Evolutionary conservation across 2,888 invertebrate genomes (phyloP).

Genomic region (Merodon equestris): DNA sequence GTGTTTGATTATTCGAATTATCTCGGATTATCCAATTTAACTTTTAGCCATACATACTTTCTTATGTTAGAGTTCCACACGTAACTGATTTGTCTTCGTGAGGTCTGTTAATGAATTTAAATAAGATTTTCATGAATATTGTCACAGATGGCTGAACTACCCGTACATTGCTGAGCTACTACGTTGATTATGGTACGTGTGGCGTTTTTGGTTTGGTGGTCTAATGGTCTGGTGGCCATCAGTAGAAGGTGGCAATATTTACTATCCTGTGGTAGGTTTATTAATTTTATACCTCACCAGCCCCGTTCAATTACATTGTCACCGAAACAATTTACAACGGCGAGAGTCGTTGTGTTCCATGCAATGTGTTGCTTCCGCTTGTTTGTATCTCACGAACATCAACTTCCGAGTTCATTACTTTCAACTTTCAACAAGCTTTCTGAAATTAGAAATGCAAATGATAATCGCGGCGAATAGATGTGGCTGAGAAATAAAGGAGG

Average conservation of each 20-base stretch:
- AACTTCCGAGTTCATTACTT: slow-evolving; percentile 63
- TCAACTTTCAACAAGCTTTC: slow-evolving; percentile 52
- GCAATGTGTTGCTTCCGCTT: slow-evolving; percentile 65
- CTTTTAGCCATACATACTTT: slow-evolving; percentile 62
- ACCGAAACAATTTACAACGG: slow-evolving; percentile 47
- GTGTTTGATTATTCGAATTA: slow-evolving; percentile 59
- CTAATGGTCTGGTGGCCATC: no score
- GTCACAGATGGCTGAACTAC: slow-evolving; percentile 35
- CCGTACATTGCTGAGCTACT: slow-evolving; percentile 47
- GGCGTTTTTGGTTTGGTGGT: slow-evolving; percentile 26
- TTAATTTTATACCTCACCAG: slow-evolving; percentile 48
- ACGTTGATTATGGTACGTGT: slow-evolving; percentile 31
- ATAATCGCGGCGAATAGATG: slow-evolving; percentile 43
- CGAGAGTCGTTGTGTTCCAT: slow-evolving; percentile 39
- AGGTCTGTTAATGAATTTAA: slow-evolving; percentile 63
- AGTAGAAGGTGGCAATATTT: slow-evolving; percentile 59
- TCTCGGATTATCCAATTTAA: slow-evolving; percentile 61
- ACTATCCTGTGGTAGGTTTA: slow-evolving; percentile 54
- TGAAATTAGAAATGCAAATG: slow-evolving; percentile 65
- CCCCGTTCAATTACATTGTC: slow-evolving; percentile 13
- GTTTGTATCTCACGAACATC: slow-evolving; percentile 46
- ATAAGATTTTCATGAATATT: slow-evolving; percentile 52
- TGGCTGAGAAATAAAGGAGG: slow-evolving; percentile 45
- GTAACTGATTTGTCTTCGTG: no score
- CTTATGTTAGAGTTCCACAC: slow-evolving; percentile 57